A percentile compares a stretch with the other conserved stretches of the same genome.
phyloP scores from a whole-genome alignment of 1,140 invertebrate species.

The Brachionus plicatilis region DNA sequence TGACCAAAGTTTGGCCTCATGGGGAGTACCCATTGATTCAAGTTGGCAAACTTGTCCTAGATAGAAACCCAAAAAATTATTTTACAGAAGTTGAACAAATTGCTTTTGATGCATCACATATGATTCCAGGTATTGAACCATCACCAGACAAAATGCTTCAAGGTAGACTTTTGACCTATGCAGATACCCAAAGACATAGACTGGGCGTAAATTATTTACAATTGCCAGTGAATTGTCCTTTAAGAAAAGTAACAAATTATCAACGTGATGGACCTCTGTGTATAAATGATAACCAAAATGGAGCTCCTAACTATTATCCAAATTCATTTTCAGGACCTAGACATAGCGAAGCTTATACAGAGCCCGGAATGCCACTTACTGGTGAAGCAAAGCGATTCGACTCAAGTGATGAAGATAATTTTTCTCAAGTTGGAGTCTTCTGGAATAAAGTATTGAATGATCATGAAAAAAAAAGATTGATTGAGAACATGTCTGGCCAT shows the following conservation, averaged over 20 bases:
- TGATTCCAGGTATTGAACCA: conserved; percentile 75
- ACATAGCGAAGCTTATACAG: conserved; percentile 16
- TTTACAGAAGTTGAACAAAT: conserved; percentile 89
- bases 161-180: conserved; percentile 86
- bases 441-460: conserved; percentile 40
- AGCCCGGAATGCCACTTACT: not conserved
- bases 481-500: conserved; percentile 4
- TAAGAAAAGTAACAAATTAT: conserved; percentile 65
- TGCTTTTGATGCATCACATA: conserved; percentile 82
- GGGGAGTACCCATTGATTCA: conserved; percentile 79
- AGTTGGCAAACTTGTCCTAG: conserved; percentile 79
- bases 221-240: conserved; percentile 90
- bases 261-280: conserved; percentile 74
- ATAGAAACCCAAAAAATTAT: conserved; percentile 70
- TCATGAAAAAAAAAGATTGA: conserved; percentile 14
- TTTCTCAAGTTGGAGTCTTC: conserved; percentile 34
- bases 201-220: conserved; percentile 86
- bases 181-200: conserved; percentile 86
- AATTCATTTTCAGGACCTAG: conserved; percentile 83
- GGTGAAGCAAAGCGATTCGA: conserved; percentile 13
- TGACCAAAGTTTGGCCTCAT: conserved; percentile 72
- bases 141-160: conserved; percentile 85
- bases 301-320: conserved; percentile 87
- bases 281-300: conserved; percentile 57
- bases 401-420: conserved; percentile 19